Conservation (phyloP, 2,113 vertebrate species). For the Vulpes ferrilata region DNA sequence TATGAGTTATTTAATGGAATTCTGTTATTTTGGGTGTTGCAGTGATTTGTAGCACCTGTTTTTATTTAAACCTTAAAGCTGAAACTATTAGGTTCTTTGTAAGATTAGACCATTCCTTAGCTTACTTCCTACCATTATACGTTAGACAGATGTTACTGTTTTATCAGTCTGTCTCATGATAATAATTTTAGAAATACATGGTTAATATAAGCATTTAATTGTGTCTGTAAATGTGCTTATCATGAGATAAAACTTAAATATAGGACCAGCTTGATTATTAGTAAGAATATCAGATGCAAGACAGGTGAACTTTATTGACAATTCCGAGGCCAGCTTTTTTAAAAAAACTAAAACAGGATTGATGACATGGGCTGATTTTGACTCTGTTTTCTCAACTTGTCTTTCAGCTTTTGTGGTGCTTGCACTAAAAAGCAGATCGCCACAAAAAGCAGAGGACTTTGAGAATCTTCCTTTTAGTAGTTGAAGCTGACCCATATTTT, state of each 20-base stretch:
- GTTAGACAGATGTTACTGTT: neutral
- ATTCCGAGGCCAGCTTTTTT: neutral
- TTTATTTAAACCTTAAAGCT: neutral
- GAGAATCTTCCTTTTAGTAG: neutral
- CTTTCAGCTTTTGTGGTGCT: neutral
- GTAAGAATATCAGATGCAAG: neutral
- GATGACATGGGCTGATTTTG: neutral
- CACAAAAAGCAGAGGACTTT: neutral
- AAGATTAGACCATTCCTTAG: neutral
- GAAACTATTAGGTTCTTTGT: neutral
- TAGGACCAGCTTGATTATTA: neutral
- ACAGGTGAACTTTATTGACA: neutral
- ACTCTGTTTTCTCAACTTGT: neutral
- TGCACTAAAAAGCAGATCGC: neutral
- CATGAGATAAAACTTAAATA: conserved; percentile 43
- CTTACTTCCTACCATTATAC: neutral
- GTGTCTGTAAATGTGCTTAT: neutral
- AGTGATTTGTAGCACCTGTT: neutral
- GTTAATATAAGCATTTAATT: conserved; percentile 49
- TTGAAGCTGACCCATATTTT: neutral
- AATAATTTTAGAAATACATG: conserved; percentile 26
- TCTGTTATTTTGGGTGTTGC: neutral
- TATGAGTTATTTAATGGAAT: neutral
- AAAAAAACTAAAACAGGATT: neutral
- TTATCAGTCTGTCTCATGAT: neutral